These are phyloP conservation scores for Epizoanthus ramosus DNA, from an alignment of 92 coral and sea anemone species.

Conservation along the genomic window DNA sequence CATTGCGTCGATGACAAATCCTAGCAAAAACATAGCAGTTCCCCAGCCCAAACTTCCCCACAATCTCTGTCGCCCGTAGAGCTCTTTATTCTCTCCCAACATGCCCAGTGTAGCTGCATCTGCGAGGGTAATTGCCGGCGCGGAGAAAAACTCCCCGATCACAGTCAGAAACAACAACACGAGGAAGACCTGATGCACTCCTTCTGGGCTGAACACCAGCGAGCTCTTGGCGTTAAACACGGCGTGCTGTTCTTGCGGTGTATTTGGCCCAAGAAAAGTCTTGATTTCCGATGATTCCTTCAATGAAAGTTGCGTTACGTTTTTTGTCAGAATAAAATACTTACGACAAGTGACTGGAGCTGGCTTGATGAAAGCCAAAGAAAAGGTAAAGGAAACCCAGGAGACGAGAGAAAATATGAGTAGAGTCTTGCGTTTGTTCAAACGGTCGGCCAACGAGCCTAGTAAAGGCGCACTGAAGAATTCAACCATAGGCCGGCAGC, in stretches of 20 bases:
- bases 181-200: slow-evolving; percentile 96
- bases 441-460: slow-evolving; percentile 94
- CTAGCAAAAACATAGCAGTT: slow-evolving; percentile 92
- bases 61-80: slow-evolving; percentile 91
- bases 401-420: slow-evolving; percentile 85
- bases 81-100: slow-evolving; percentile 95
- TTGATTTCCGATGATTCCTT: slow-evolving; percentile 88
- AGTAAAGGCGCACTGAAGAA: slow-evolving; percentile 94
- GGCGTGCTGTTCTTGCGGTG: slow-evolving; percentile 86
- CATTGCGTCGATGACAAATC: slow-evolving; percentile 92
- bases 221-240: slow-evolving; percentile 95
- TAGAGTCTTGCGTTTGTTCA: slow-evolving; percentile 84
- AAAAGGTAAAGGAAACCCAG: slow-evolving; percentile 96
- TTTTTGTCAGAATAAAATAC: slow-evolving; percentile 92
- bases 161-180: slow-evolving; percentile 91
- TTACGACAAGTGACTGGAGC: slow-evolving; percentile 99
- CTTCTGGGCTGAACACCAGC: slow-evolving; percentile 93
- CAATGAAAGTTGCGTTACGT: slow-evolving; percentile 88
- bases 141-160: slow-evolving; percentile 97
- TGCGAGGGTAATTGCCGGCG: slow-evolving; percentile 97
- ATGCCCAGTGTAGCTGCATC: slow-evolving; percentile 97
- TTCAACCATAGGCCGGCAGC: slow-evolving; percentile 99
- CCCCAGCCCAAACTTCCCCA: slow-evolving; percentile 99
- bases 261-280: slow-evolving; percentile 89
- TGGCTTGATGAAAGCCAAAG: slow-evolving; percentile 96